Percentiles rank a stretch among this genome's conserved stretches.
Evolutionary conservation across 1,140 invertebrate genomes (phyloP).

Genomic region (Zelostemma sp.): DNA sequence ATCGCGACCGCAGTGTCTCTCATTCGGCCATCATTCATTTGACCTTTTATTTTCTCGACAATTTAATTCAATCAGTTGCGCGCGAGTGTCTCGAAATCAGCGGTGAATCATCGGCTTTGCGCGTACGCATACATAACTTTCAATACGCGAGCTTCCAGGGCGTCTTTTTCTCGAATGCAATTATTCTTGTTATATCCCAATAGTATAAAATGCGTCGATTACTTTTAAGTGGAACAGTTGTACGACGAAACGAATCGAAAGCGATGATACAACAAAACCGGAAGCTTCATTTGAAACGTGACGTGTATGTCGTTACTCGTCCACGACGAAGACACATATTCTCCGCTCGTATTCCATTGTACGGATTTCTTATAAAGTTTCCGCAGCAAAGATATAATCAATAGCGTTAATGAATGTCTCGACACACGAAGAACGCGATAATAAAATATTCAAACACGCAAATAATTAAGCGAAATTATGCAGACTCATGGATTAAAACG

Average conservation of each 20-base stretch:
- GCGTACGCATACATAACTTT: neutral
- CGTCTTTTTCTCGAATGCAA: slow-evolving; percentile 23
- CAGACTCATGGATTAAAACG: too few species aligned
- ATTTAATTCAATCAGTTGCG: slow-evolving; percentile 25
- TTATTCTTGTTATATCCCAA: slow-evolving; percentile 14
- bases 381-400: too few species aligned
- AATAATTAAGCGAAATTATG: too few species aligned
- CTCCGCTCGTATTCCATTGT: too few species aligned
- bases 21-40: slow-evolving; percentile 12
- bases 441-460: too few species aligned
- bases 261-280: slow-evolving; percentile 27
- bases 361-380: too few species aligned
- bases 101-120: slow-evolving; percentile 6
- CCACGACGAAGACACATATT: slow-evolving; percentile 10
- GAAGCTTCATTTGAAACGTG: slow-evolving; percentile 37
- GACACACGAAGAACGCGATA: too few species aligned
- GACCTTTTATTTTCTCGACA: slow-evolving; percentile 18
- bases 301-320: slow-evolving; percentile 24
- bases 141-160: neutral
- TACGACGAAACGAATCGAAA: slow-evolving; percentile 32
- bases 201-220: slow-evolving; percentile 30
- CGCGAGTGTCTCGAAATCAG: slow-evolving; percentile 7
- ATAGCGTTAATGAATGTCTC: too few species aligned
- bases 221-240: slow-evolving; percentile 32
- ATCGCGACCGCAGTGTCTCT: neutral